phyloP scores from a whole-genome alignment of 1,140 invertebrate species.

The Trichonephila clavata region DNA sequence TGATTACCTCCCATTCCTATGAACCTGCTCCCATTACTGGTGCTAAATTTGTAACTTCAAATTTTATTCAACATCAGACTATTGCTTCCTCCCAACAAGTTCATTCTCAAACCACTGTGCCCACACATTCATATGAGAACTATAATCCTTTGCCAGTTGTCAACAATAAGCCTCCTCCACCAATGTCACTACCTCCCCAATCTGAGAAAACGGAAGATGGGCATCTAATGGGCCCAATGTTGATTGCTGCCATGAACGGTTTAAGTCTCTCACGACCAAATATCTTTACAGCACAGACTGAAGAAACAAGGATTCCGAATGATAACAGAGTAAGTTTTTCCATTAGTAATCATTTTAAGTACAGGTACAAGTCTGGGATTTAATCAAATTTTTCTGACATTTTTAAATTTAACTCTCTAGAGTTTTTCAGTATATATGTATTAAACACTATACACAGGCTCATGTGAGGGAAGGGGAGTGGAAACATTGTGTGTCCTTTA shows the following conservation, averaged over 20 bases:
- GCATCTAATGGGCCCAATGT: conserved; percentile 80
- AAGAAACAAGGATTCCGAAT: conserved; percentile 80
- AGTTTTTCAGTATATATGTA: no score
- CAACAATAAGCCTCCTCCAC: background rate
- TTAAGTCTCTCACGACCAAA: conserved; percentile 81
- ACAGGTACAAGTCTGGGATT: no score
- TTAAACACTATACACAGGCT: no score
- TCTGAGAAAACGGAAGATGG: background rate
- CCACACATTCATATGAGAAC: conserved; percentile 62
- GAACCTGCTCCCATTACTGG: conserved; percentile 14
- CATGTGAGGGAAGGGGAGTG: no score
- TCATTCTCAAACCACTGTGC: conserved; percentile 29
- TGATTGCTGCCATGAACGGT: conserved; percentile 82
- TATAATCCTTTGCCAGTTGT: conserved; percentile 6
- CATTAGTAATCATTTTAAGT: background rate
- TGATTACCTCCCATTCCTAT: background rate
- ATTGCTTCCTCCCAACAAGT: conserved; percentile 60
- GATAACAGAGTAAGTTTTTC: conserved; percentile 80
- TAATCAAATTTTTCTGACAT: no score
- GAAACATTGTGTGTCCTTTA: no score
- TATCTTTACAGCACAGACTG: conserved; percentile 79
- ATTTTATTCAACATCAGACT: conserved; percentile 56
- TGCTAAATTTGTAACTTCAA: conserved; percentile 63
- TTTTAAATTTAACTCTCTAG: no score
- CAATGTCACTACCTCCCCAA: background rate